phyloP scores from a whole-genome alignment of 2,888 invertebrate species.

The Phoenoteleia sp. region DNA sequence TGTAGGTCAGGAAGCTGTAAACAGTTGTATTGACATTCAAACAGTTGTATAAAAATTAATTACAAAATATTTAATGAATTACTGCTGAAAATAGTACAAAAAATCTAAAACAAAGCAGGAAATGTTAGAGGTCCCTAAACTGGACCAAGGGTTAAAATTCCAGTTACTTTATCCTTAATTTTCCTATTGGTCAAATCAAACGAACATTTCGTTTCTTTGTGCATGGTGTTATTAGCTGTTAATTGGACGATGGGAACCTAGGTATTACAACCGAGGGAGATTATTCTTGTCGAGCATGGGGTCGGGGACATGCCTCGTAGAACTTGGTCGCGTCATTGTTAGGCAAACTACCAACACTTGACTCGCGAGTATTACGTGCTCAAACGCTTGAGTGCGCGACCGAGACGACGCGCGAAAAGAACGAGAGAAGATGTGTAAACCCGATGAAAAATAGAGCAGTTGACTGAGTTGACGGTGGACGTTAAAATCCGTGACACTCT shows the following conservation, averaged over 20 bases:
- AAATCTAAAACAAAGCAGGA: no score
- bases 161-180: no score
- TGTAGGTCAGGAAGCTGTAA: no score
- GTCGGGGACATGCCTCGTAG: conserved; percentile 6
- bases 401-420: conserved; percentile 32
- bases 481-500: conserved; percentile 78
- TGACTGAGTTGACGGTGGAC: conserved; percentile 77
- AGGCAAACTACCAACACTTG: conserved; percentile 82
- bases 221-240: not conserved
- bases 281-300: conserved; percentile 5
- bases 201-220: no score
- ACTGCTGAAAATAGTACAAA: no score
- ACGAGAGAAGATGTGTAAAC: conserved; percentile 73
- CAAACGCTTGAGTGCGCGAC: conserved; percentile 76
- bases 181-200: no score
- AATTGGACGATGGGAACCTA: not conserved
- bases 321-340: conserved; percentile 77
- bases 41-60: no score
- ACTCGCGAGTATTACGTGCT: conserved; percentile 81
- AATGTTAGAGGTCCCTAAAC: no score
- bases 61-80: no score
- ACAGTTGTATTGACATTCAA: no score
- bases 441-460: conserved; percentile 82
- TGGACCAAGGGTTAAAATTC: no score
- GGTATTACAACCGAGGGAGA: not conserved